Percentiles rank a stretch among this genome's conserved stretches.
These are phyloP conservation scores for Drymodes brunneopygia DNA, from an alignment of 2,113 vertebrate genomes.

Conservation along the genomic window DNA sequence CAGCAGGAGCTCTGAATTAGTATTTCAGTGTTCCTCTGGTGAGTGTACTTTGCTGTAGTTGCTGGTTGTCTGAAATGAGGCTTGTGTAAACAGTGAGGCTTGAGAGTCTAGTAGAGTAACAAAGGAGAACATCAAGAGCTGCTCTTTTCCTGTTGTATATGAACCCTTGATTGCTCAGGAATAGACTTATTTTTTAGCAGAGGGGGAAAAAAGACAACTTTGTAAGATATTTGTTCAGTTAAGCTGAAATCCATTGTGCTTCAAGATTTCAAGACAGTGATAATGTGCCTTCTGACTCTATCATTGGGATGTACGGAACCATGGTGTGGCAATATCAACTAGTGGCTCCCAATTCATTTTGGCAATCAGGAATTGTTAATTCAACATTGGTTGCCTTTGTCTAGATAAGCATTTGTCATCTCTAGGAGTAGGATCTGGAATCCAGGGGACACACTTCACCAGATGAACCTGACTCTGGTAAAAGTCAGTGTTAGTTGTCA, in stretches of 20 bases:
- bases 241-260: background rate
- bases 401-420: background rate
- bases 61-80: background rate
- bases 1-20: background rate
- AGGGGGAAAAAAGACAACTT: background rate
- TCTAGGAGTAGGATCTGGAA: background rate
- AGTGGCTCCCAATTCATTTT: background rate
- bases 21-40: background rate
- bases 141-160: background rate
- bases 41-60: background rate
- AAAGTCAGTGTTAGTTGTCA: background rate
- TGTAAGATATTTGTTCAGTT: background rate
- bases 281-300: background rate
- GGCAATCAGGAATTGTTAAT: background rate
- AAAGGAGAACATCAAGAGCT: background rate
- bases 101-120: background rate
- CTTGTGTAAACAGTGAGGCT: background rate
- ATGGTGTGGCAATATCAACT: background rate
- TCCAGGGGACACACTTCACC: rapidly evolving
- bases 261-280: background rate
- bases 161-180: background rate
- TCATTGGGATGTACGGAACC: background rate
- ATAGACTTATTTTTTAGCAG: background rate
- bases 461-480: background rate
- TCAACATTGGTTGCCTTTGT: background rate